phyloP scores from a whole-genome alignment of 1,140 invertebrate genomes.

The Lutraria rhynchaena region DNA sequence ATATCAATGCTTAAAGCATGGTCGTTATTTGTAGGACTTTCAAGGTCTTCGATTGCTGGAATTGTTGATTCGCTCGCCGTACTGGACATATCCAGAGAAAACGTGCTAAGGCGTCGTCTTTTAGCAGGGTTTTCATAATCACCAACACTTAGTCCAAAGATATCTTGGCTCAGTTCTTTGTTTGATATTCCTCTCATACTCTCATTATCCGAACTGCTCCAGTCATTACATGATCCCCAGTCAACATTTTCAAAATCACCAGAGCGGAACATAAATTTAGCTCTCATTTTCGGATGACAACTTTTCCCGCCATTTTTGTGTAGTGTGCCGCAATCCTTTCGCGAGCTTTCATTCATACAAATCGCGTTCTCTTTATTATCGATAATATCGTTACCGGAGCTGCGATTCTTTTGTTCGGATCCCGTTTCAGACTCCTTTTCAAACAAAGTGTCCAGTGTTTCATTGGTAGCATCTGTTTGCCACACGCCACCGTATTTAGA shows the following conservation, averaged over 20 bases:
- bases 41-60: constrained; percentile 19
- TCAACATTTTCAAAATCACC: constrained; percentile 49
- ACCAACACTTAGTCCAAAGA: neutral
- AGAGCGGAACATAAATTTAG: constrained; percentile 54
- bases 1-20: no score
- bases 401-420: constrained; percentile 47
- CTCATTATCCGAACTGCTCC: constrained; percentile 57
- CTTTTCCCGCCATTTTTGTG: constrained; percentile 59
- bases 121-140: neutral
- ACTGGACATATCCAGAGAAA: constrained; percentile 14
- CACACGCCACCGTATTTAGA: constrained; percentile 48
- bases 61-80: constrained; percentile 16
- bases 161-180: neutral
- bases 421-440: constrained; percentile 19
- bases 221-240: constrained; percentile 46
- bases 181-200: constrained; percentile 15
- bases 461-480: constrained; percentile 28
- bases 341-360: neutral
- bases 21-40: neutral
- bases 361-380: constrained; percentile 34
- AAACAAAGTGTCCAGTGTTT: constrained; percentile 23
- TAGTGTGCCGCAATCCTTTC: neutral
- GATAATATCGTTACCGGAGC: neutral
- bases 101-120: constrained; percentile 3
- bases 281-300: constrained; percentile 59